Base-by-base conservation (phyloP, 2,888 invertebrate genomes). In the Myopa testacea region DNA sequence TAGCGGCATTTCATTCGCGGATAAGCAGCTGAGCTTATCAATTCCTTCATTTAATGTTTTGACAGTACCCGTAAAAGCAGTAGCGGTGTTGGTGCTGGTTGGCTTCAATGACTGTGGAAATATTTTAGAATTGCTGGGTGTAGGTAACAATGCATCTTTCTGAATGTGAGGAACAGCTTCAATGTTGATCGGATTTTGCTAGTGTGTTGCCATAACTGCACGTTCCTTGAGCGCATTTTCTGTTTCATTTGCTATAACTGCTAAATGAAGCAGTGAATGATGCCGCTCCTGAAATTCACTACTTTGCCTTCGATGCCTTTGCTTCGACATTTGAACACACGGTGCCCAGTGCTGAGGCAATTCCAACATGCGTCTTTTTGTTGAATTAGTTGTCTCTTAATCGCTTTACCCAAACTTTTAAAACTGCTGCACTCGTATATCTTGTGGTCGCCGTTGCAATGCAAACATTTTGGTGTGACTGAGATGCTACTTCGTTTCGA, bases 221-320 rank as follows among this genome's bases (percentile, higher is more conserved):
- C 2, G 26, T 26, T 26, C 26, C 2, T 26, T 26, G 58, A 16
- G 58, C n/a, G 5, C n/a, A 10, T 58, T 55, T 7, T 63, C 72
- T 45, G 58, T 52, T 26, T 7, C 62, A 26, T 26, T 26, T 26
- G n/a, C 74, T 60, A 34, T 69, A 38, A 58, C 60, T 69, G n/a
- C 71, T 19, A 19, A 10, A n/a, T n/a, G 10, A 40, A 14, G 34
- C 14, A n/a, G 8, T n/a, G 38, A 19, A 45, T 65, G 65, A 16
- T 14, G 4, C 37, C 6, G 58, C 16, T 16, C 3, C 19, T 58
- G 58, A 58, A 3, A 58, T 6, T n/a, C 58, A 6, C n/a, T n/a
- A n/a, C n/a, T n/a, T n/a, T n/a, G n/a, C n/a, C n/a, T n/a, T n/a
- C 58, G 58, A 19, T 19, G 19, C 26, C 26, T 26, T 26, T 26